These are phyloP conservation scores for Menura novaehollandiae DNA, from an alignment of 2,113 vertebrate genomes.

Conservation along the genomic window DNA sequence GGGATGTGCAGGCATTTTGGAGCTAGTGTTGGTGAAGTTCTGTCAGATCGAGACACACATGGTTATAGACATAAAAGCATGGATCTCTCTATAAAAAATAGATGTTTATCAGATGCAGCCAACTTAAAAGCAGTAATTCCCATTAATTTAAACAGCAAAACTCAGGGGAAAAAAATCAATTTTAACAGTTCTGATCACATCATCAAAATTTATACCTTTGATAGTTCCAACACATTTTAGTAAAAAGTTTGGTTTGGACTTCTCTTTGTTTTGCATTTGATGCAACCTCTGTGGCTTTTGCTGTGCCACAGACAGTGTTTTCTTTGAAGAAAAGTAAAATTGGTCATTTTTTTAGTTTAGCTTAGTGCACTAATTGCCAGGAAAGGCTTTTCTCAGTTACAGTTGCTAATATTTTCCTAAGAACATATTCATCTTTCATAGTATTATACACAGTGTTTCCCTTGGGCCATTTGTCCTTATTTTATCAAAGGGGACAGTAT, in stretches of 20 bases:
- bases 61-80: neutral
- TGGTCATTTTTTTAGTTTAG: neutral
- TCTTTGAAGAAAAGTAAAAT: neutral
- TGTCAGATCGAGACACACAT: neutral
- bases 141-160: neutral
- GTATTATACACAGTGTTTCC: neutral
- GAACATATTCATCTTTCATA: neutral
- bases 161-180: rapidly evolving
- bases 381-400: neutral
- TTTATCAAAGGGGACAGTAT: neutral
- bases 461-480: neutral
- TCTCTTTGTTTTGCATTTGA: neutral
- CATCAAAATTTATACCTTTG: neutral
- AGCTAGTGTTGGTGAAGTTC: neutral
- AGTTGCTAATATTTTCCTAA: neutral
- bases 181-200: neutral
- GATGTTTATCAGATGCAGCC: neutral
- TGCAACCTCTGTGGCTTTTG: neutral
- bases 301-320: neutral
- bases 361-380: neutral
- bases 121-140: neutral
- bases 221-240: neutral
- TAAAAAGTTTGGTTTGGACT: neutral
- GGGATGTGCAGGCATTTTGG: neutral
- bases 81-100: neutral